Conservation (phyloP, 2,888 invertebrate genomes). For the Candidula unifasciata region DNA sequence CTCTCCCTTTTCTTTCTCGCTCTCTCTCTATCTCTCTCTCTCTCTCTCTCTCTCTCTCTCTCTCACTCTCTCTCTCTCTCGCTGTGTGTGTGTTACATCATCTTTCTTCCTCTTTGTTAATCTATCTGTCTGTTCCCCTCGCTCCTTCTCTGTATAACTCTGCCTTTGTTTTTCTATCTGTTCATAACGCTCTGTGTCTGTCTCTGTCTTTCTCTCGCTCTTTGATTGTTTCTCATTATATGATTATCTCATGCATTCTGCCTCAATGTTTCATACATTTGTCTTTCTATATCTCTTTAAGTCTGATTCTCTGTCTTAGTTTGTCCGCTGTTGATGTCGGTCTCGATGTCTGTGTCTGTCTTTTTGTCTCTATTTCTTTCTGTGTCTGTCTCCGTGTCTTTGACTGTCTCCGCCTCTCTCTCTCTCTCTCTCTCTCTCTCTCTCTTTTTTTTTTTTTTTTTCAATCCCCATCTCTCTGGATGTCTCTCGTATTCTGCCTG, state of each 20-base stretch:
- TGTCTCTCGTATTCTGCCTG: not conserved
- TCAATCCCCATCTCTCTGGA: not conserved
- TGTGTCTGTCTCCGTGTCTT: not conserved
- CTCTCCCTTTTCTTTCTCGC: not conserved
- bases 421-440: slow-evolving; percentile 8
- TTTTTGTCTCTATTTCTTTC: not conserved
- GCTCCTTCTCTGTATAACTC: not conserved
- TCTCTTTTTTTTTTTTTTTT: not conserved
- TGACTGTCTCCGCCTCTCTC: not conserved
- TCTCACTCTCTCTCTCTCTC: slow-evolving; percentile 21
- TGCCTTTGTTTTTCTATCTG: not conserved
- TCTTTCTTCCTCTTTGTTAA: slow-evolving; percentile 1
- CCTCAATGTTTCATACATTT: not conserved
- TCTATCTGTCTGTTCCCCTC: not conserved
- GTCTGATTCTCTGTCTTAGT: not conserved
- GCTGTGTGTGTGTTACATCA: too few species aligned
- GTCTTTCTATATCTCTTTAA: not conserved
- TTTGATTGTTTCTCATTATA: not conserved
- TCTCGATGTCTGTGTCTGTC: not conserved
- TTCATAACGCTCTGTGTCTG: not conserved
- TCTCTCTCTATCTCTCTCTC: not conserved
- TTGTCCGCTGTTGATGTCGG: not conserved
- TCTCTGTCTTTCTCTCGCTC: not conserved
- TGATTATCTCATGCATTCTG: not conserved
- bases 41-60: slow-evolving; percentile 23